phyloP scores from a whole-genome alignment of 2,113 vertebrate species.

The Saguinus midas region DNA sequence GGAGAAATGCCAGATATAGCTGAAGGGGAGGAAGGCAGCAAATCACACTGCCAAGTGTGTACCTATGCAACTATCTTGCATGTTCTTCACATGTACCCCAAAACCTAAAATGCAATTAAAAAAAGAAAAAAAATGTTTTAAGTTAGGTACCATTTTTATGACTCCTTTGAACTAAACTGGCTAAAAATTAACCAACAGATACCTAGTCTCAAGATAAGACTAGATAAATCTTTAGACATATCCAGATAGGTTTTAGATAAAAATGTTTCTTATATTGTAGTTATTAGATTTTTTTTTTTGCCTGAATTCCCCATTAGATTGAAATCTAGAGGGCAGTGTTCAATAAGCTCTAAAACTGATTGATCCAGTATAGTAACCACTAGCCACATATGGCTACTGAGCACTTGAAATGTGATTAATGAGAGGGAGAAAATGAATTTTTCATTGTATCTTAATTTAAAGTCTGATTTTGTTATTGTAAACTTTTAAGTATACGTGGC shows the following conservation, averaged over 20 bases:
- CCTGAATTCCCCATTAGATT: not conserved
- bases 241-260: not conserved
- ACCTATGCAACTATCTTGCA: no score
- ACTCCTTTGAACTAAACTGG: not conserved
- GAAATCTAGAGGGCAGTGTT: not conserved
- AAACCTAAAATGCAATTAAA: no score
- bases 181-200: slow-evolving; percentile 28
- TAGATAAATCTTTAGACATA: no score
- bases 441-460: not conserved
- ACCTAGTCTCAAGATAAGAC: not conserved
- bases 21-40: no score
- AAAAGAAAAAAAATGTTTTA: no score
- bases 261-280: not conserved
- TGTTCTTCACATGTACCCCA: no score
- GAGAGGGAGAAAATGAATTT: not conserved
- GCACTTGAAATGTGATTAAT: not conserved
- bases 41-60: no score
- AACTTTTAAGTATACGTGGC: not conserved
- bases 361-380: not conserved
- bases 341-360: not conserved
- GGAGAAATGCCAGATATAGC: no score
- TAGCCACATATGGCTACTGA: not conserved
- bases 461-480: not conserved
- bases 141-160: not conserved
- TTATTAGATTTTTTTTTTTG: not conserved